phyloP scores from a whole-genome alignment of 2,888 invertebrate species.

The Antheraea yamamai region DNA sequence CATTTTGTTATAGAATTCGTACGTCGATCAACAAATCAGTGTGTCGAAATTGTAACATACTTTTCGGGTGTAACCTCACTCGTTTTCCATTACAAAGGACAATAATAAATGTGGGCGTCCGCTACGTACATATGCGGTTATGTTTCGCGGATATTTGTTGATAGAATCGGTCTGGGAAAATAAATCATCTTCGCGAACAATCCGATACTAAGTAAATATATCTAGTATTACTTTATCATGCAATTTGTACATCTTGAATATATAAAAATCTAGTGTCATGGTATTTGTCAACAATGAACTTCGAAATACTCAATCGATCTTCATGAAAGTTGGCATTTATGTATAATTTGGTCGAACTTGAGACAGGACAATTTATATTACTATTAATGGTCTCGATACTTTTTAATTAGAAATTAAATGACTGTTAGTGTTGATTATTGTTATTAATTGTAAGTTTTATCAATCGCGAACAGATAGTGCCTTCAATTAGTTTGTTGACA shows the following conservation, averaged over 20 bases:
- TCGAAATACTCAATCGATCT: no score
- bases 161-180: neutral
- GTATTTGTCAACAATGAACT: no score
- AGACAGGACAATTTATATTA: no score
- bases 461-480: no score
- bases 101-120: constrained; percentile 48
- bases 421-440: no score
- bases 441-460: no score
- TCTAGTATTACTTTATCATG: neutral
- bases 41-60: constrained; percentile 20
- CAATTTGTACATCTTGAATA: neutral
- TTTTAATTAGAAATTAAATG: no score
- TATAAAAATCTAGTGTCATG: neutral
- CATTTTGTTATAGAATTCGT: neutral
- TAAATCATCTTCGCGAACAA: constrained; percentile 3
- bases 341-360: no score
- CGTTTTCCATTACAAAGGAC: constrained; percentile 60
- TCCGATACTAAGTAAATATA: neutral
- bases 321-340: no score
- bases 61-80: constrained; percentile 45
- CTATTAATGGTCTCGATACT: no score
- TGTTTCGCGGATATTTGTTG: neutral
- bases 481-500: no score
- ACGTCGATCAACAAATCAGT: constrained; percentile 1
- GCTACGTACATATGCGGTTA: constrained; percentile 11